Evolutionary conservation across 1,140 invertebrate species (phyloP).

Genomic region (Brachionus rubens): DNA sequence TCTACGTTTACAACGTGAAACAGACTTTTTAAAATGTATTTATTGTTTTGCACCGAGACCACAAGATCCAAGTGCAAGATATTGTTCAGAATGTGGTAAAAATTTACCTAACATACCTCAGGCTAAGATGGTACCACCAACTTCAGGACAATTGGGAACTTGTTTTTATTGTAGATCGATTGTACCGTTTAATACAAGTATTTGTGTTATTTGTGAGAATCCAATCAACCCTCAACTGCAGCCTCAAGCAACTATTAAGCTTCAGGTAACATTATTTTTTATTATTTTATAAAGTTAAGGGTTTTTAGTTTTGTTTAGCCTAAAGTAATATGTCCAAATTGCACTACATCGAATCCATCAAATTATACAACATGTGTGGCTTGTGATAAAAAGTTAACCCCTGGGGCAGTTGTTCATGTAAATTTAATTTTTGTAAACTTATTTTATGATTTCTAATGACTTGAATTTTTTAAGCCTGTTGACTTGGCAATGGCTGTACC

Average conservation of each 20-base stretch:
- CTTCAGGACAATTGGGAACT: constrained; percentile 55
- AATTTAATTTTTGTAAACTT: background rate
- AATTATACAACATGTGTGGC: constrained; percentile 51
- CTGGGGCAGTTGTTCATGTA: background rate
- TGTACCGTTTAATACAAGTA: constrained; percentile 56
- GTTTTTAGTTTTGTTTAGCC: constrained; percentile 32
- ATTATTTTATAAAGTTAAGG: background rate
- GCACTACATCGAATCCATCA: constrained; percentile 54
- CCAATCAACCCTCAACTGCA: constrained; percentile 55
- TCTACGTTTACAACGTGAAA: constrained; percentile 54
- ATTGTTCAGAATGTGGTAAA: constrained; percentile 55
- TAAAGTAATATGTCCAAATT: constrained; percentile 51
- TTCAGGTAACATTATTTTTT: background rate
- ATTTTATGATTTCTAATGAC: background rate
- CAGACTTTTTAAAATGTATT: constrained; percentile 58
- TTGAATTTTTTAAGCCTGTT: constrained; percentile 23
- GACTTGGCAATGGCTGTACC: constrained; percentile 9
- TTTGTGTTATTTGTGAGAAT: constrained; percentile 58
- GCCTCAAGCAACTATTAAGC: constrained; percentile 49
- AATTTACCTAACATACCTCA: constrained; percentile 51
- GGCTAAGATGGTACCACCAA: constrained; percentile 52
- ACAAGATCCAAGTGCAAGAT: constrained; percentile 53
- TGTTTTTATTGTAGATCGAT: constrained; percentile 57
- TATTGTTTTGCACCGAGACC: constrained; percentile 56
- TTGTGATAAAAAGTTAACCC: constrained; percentile 52